Conservation (phyloP, 2,797 vertebrate genomes). For the Paedocypris micromegethes region DNA sequence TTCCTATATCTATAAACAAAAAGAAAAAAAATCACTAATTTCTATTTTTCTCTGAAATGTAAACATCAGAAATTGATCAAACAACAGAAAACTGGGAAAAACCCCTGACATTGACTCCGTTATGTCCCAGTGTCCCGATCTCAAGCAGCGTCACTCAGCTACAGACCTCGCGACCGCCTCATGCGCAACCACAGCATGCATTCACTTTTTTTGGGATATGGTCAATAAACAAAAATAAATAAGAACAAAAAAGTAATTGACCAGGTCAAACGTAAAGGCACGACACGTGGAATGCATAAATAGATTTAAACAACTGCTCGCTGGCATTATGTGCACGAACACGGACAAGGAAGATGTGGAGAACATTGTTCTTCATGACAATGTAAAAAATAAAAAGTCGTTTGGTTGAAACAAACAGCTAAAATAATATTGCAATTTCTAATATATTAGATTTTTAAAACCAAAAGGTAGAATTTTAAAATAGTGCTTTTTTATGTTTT, state of each 20-base stretch:
- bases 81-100: background rate
- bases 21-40: background rate
- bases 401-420: background rate
- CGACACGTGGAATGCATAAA: too few relatives aligned
- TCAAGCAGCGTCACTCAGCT: too few relatives aligned
- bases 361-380: background rate
- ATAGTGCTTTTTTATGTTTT: too few relatives aligned
- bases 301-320: too few relatives aligned
- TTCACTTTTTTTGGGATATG: too few relatives aligned
- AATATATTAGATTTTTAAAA: slow-evolving; percentile 1
- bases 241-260: too few relatives aligned
- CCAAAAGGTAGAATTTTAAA: background rate
- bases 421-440: background rate
- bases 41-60: background rate
- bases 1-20: slow-evolving; percentile 3
- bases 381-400: background rate
- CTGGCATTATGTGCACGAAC: background rate
- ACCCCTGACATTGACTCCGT: too few relatives aligned
- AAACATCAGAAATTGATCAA: background rate
- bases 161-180: too few relatives aligned
- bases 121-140: too few relatives aligned
- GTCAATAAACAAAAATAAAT: too few relatives aligned
- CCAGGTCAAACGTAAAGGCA: too few relatives aligned
- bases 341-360: background rate
- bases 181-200: too few relatives aligned